phyloP scores from a whole-genome alignment of 2,888 invertebrate genomes.

The Coleophora deauratella region DNA sequence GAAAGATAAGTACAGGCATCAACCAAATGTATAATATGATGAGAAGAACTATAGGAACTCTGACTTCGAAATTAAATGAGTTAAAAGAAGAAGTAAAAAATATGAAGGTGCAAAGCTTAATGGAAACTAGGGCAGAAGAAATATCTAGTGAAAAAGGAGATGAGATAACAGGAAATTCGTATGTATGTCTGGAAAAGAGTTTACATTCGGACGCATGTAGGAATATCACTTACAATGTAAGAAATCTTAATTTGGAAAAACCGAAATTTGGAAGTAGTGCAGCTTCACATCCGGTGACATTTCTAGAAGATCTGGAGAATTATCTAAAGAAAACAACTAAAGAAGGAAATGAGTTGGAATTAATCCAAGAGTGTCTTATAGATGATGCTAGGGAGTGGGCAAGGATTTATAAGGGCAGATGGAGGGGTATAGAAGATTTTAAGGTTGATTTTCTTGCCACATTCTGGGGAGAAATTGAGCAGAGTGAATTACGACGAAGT shows the following conservation, averaged over 20 bases:
- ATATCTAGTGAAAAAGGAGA: too few species aligned
- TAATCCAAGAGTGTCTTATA: not conserved
- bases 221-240: not conserved
- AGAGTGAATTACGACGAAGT: not conserved
- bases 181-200: too few species aligned
- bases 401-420: not conserved
- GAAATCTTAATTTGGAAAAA: not conserved
- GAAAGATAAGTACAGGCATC: too few species aligned
- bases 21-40: too few species aligned
- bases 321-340: not conserved
- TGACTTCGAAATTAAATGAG: too few species aligned
- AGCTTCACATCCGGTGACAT: not conserved
- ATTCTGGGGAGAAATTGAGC: not conserved
- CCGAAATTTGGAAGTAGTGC: not conserved
- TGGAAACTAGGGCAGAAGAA: too few species aligned
- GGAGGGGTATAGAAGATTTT: not conserved
- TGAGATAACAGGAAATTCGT: too few species aligned
- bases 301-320: not conserved
- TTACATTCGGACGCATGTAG: too few species aligned
- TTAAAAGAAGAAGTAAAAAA: too few species aligned
- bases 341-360: not conserved
- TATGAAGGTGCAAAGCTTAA: too few species aligned
- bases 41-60: too few species aligned
- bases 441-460: not conserved
- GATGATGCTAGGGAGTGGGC: not conserved